Percentiles rank a stretch among this genome's conserved stretches.
These are phyloP conservation scores for Corythoichthys intestinalis DNA, from an alignment of 2,113 vertebrate species.

Conservation along the genomic window DNA sequence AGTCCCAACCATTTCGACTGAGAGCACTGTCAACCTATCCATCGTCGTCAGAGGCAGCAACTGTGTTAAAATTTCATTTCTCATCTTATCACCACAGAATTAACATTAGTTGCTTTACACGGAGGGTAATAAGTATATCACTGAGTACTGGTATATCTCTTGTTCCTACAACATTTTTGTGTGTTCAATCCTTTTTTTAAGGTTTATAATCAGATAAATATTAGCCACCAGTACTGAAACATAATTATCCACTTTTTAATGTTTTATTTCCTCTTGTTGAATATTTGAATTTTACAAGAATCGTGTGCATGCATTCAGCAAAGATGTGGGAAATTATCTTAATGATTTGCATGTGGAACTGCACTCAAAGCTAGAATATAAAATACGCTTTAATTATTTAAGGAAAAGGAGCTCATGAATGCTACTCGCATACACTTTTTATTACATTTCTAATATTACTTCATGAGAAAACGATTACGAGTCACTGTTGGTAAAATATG, in stretches of 20 bases:
- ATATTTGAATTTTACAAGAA: constrained; percentile 17
- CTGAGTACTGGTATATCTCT: too few relatives aligned
- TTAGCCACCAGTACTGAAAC: too few relatives aligned
- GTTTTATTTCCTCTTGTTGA: constrained; percentile 1
- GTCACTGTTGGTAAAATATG: constrained; percentile 17
- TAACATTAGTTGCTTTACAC: too few relatives aligned
- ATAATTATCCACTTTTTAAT: neutral
- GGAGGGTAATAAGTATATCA: too few relatives aligned
- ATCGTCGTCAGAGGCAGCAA: too few relatives aligned
- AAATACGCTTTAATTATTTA: constrained; percentile 14
- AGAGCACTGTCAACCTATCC: too few relatives aligned
- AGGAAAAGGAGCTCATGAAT: neutral
- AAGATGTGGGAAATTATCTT: neutral
- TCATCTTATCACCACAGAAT: too few relatives aligned
- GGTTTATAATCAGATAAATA: too few relatives aligned
- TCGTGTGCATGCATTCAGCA: neutral
- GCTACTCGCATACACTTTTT: neutral
- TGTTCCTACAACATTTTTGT: too few relatives aligned
- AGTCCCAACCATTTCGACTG: too few relatives aligned
- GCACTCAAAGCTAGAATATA: constrained; percentile 5
- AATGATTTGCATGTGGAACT: constrained; percentile 6
- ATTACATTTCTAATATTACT: constrained; percentile 5
- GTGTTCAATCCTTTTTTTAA: too few relatives aligned
- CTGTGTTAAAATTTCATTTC: too few relatives aligned
- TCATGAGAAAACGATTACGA: constrained; percentile 5